These are phyloP conservation scores for Meloidogyne floridensis DNA, from an alignment of 1,140 invertebrate species.

Conservation along the genomic window DNA sequence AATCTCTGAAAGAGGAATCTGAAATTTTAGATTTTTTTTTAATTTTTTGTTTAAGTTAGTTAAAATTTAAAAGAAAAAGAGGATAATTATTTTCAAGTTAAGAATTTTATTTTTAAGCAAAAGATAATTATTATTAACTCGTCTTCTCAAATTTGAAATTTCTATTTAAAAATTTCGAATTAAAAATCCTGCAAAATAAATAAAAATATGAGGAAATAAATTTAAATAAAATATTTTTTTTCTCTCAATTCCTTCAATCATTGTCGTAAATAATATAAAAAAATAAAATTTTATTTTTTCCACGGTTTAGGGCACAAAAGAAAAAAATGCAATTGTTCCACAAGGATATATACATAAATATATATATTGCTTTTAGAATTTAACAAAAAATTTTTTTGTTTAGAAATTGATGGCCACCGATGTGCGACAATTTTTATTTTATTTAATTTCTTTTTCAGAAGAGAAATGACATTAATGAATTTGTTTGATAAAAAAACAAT, in stretches of 20 bases:
- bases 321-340: background rate
- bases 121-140: too few relatives aligned
- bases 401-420: conserved; percentile 5
- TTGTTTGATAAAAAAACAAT: background rate
- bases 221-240: too few relatives aligned
- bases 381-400: background rate
- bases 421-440: background rate
- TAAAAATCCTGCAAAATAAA: too few relatives aligned
- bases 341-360: background rate
- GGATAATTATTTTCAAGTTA: too few relatives aligned
- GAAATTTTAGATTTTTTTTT: too few relatives aligned
- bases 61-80: too few relatives aligned
- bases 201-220: too few relatives aligned
- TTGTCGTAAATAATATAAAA: background rate
- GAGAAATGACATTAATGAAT: background rate
- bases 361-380: background rate
- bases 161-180: too few relatives aligned
- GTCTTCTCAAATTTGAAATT: too few relatives aligned
- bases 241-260: background rate
- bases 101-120: too few relatives aligned
- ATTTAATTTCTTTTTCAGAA: background rate
- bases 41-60: too few relatives aligned
- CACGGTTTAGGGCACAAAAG: background rate
- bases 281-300: background rate
- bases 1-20: too few relatives aligned